phyloP scores from a whole-genome alignment of 2,113 vertebrate species.

The Steatornis caripensis region DNA sequence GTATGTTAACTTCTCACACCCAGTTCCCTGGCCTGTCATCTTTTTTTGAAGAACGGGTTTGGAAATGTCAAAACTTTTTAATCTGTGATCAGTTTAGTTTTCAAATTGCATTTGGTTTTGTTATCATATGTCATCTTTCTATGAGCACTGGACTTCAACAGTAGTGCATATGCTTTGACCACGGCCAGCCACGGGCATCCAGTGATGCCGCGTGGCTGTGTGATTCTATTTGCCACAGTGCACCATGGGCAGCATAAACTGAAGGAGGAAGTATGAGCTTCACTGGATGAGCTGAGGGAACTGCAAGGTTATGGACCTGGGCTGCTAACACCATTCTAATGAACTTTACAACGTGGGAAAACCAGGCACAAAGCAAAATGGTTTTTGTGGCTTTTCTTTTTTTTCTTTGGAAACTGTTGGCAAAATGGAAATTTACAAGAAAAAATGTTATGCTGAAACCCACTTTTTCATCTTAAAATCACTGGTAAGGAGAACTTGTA shows the following conservation, averaged over 20 bases:
- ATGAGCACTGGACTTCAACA: not conserved
- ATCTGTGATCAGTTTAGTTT: not conserved
- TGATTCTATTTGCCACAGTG: not conserved
- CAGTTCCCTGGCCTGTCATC: not conserved
- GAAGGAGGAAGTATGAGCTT: not conserved
- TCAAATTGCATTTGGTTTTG: not conserved
- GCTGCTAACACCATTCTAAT: not conserved
- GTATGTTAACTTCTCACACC: not conserved
- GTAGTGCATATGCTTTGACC: not conserved
- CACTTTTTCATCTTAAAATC: not conserved
- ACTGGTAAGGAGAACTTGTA: not conserved
- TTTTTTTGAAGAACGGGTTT: not conserved
- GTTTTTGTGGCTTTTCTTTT: not conserved
- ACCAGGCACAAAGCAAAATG: not conserved
- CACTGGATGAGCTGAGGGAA: not conserved
- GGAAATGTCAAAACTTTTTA: not conserved
- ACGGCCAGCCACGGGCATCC: not conserved
- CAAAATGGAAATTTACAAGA: not conserved
- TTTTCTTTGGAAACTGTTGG: not conserved
- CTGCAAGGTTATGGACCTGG: not conserved
- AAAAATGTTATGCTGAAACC: not conserved
- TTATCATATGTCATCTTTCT: not conserved
- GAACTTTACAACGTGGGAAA: not conserved
- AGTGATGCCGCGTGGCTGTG: accelerated
- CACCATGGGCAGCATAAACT: not conserved